Percentiles rank a stretch among this genome's conserved stretches.
These are phyloP conservation scores for Petrosia ficiformis DNA, from an alignment of 37 sponge, comb jelly and placozoan species.

Conservation along the genomic window DNA sequence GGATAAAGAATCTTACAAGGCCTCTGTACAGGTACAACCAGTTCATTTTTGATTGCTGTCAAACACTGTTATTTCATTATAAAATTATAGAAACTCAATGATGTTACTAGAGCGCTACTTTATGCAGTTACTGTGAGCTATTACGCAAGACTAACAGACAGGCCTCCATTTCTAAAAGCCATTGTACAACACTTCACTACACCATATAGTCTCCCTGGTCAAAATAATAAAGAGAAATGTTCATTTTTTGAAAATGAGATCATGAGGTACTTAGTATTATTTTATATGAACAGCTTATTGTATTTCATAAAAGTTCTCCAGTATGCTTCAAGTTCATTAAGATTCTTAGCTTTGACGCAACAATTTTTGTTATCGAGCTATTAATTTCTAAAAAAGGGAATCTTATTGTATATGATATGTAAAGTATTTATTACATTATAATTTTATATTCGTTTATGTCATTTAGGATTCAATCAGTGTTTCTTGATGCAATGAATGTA, in stretches of 20 bases:
- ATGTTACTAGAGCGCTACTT: constrained; percentile 40
- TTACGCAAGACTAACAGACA: constrained; percentile 55
- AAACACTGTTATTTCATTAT: neutral
- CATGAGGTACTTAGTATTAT: constrained; percentile 29
- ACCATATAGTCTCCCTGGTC: constrained; percentile 38
- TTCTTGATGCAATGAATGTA: constrained; percentile 49
- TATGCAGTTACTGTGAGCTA: constrained; percentile 79
- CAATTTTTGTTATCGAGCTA: too few species aligned
- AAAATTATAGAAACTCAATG: neutral
- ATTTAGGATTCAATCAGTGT: constrained; percentile 37
- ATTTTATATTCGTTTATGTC: too few species aligned
- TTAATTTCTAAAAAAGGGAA: too few species aligned
- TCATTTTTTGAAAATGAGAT: constrained; percentile 47
- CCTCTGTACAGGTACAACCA: too few species aligned
- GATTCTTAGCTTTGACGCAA: too few species aligned
- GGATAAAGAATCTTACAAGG: too few species aligned
- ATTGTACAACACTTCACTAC: constrained; percentile 30
- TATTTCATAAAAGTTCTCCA: neutral
- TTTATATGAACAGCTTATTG: neutral
- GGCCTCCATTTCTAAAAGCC: constrained; percentile 45
- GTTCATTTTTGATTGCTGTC: too few species aligned
- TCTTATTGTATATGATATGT: too few species aligned
- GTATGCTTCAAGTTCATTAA: too few species aligned
- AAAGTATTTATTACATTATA: too few species aligned
- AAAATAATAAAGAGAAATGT: neutral